Evolutionary conservation across 37 sponge, comb jelly and placozoan genomes (phyloP), one percentile per base, ranked within the genome.

Genomic region (Hormiphora californensis): DNA sequence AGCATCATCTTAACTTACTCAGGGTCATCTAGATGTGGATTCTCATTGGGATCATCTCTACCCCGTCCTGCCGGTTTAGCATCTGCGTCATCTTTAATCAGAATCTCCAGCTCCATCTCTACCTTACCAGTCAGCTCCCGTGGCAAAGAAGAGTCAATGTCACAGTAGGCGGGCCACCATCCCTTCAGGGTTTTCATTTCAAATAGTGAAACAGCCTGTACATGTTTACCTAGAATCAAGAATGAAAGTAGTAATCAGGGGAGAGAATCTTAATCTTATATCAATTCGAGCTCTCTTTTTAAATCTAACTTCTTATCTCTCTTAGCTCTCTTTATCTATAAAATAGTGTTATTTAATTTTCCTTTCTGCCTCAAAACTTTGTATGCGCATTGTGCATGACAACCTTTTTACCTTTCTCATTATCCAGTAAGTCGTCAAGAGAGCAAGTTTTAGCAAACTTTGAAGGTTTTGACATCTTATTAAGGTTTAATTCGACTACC

Each of bases 41-140:
- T 85, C 35, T 69, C 88, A 53, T 90, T 90, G 0, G 90, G 90
- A 49, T 90, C 90, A 1, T 85, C 86, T 43, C 90, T 25, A 25
- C 87, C 90, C 44, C 54, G 55, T 30, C 90, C 90, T 28, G 90
- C 90, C 39, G 90, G 90, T 41, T 55, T 90, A 4, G 85, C 86
- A 40, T 37, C 46, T 4, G 90, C 90, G 40, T 90, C 90, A 1
- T 37, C 85, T 39, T 61, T 88, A 27, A 88, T 90, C 55, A 90
- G 69, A 0, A 90, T 8, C 36, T 90, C 90, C 63, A 90, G 0
- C 53, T 87, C 88, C 88, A 90, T 85, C 28, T 90, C 90, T 31
- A 90, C 31, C 63, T 90, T 90, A 35, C 90, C 90, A 3, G 81
- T 73, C 39, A 86, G 35, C 33, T 86, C 57, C 39, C 44, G 32